A percentile compares a stretch with the other conserved stretches of the same genome.
These are phyloP conservation scores for Tinamus major DNA, from an alignment of 2,797 vertebrate genomes.

Conservation along the genomic window DNA sequence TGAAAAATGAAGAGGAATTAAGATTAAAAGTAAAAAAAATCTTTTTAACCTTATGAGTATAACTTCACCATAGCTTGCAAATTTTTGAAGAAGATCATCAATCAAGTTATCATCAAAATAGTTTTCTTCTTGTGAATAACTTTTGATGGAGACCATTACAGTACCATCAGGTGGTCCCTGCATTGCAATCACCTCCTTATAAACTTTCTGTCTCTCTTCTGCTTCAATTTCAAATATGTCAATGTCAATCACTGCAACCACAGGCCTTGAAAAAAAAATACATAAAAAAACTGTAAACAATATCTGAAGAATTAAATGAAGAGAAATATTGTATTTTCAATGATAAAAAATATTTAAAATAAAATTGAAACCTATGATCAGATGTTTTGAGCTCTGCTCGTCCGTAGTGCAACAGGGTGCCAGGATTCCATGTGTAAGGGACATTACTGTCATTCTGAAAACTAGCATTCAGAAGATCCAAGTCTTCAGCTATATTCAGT, in stretches of 20 bases:
- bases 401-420: constrained; percentile 92
- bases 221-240: constrained; percentile 97
- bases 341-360: background rate
- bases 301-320: background rate
- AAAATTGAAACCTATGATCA: constrained; percentile 90
- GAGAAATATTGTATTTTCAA: background rate
- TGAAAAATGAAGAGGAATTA: background rate
- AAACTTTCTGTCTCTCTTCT: constrained; percentile 92
- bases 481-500: constrained; percentile 87
- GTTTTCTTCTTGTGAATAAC: constrained; percentile 87
- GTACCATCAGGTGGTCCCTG: constrained; percentile 98
- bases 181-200: constrained; percentile 92
- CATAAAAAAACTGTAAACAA: background rate
- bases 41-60: constrained; percentile 92
- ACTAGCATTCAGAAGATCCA: constrained; percentile 90
- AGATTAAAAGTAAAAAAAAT: background rate
- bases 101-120: constrained; percentile 93
- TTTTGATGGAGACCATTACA: constrained; percentile 91
- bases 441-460: constrained; percentile 85
- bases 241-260: constrained; percentile 92
- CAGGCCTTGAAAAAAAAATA: constrained; percentile 83
- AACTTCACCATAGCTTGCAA: constrained; percentile 92
- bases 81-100: constrained; percentile 95
- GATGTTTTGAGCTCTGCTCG: constrained; percentile 98
- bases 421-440: constrained; percentile 88